Evolutionary conservation across 2,888 invertebrate genomes (phyloP).

Genomic region (Lithophane socia): DNA sequence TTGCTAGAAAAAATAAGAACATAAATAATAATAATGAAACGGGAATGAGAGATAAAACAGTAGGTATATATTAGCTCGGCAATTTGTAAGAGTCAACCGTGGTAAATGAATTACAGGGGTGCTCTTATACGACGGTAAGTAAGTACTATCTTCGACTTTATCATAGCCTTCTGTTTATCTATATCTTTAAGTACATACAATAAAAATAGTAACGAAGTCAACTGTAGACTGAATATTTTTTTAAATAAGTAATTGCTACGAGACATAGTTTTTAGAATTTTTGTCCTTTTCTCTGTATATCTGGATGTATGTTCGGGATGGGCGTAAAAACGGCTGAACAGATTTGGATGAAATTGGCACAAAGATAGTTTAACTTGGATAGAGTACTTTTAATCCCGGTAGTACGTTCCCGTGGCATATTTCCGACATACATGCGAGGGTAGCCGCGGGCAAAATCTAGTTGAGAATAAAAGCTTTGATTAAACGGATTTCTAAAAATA

Average conservation of each 20-base stretch:
- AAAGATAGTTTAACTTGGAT: too few species aligned
- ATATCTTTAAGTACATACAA: not conserved
- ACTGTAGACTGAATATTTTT: too few species aligned
- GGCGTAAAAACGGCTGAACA: too few species aligned
- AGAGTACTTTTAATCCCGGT: too few species aligned
- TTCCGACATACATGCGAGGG: too few species aligned
- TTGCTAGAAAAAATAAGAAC: constrained; percentile 51
- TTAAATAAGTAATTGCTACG: too few species aligned
- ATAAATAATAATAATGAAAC: constrained; percentile 52
- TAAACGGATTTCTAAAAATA: not conserved
- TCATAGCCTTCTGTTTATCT: constrained; percentile 4
- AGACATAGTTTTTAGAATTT: too few species aligned
- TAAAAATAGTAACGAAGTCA: not conserved
- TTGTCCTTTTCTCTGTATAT: too few species aligned
- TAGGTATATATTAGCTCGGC: constrained; percentile 54
- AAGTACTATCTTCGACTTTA: constrained; percentile 32
- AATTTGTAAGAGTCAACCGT: constrained; percentile 61
- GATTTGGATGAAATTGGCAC: too few species aligned
- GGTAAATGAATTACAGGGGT: constrained; percentile 56
- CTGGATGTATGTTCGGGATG: too few species aligned
- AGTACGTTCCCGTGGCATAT: too few species aligned
- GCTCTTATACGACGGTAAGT: constrained; percentile 26
- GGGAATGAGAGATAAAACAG: constrained; percentile 41
- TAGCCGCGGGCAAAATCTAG: too few species aligned
- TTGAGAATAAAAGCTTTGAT: not conserved